A percentile compares a stretch with the other conserved stretches of the same genome.
Conservation (phyloP, 2,113 vertebrate species). For the Xenopus borealis region DNA sequence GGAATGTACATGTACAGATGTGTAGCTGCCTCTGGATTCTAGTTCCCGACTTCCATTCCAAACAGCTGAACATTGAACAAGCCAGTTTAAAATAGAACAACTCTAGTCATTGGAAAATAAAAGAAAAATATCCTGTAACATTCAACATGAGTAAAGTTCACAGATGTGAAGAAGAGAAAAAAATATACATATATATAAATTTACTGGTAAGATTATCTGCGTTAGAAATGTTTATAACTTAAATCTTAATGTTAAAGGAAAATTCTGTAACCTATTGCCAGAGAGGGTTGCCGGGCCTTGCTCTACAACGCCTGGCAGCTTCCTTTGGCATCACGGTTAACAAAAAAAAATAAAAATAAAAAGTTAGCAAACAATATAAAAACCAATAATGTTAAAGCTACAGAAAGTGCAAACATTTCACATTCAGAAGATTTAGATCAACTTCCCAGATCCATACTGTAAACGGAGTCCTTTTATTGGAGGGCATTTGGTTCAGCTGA, state of each 20-base stretch:
- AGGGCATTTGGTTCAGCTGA: constrained; percentile 41
- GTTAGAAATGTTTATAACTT: constrained; percentile 37
- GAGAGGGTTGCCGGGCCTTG: not conserved
- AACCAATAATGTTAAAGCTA: constrained; percentile 34
- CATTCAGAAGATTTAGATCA: constrained; percentile 31
- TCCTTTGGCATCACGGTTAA: not conserved
- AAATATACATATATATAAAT: constrained; percentile 15
- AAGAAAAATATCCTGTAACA: constrained; percentile 2
- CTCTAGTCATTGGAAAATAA: constrained; percentile 16
- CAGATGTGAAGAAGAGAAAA: not conserved
- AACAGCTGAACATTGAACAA: not conserved
- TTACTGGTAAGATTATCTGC: constrained; percentile 25
- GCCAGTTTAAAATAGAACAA: constrained; percentile 6
- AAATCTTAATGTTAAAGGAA: constrained; percentile 30
- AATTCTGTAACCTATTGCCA: constrained; percentile 15
- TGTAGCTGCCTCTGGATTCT: constrained; percentile 40
- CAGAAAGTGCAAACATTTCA: constrained; percentile 46
- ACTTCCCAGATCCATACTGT: constrained; percentile 30
- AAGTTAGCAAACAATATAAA: constrained; percentile 28
- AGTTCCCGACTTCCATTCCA: constrained; percentile 28
- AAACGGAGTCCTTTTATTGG: constrained; percentile 28
- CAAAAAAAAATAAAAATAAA: constrained; percentile 1
- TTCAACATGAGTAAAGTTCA: constrained; percentile 14
- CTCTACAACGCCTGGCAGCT: not conserved
- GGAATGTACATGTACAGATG: constrained; percentile 70